Evolutionary conservation across 1,140 invertebrate species (phyloP), one percentile per base, ranked within the genome.

Genomic region (Euwallacea fornicatus): DNA sequence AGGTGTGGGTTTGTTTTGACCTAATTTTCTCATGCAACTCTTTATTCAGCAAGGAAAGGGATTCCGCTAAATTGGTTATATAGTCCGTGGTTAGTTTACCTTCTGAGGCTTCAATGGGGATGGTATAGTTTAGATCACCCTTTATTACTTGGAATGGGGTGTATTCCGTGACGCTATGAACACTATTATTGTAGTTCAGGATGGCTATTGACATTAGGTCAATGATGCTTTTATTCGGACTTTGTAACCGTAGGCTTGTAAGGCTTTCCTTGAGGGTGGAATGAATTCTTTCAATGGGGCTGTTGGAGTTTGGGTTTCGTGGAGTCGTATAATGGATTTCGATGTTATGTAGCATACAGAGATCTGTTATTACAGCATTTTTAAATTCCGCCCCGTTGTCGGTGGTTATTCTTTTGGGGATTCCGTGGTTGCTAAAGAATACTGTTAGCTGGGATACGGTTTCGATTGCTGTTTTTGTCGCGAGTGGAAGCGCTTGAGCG

Each of bases 331-430:
- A 69, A 56, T 76, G 76, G 10, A 69, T 11, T 66, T 76, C 63
- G 9, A 76, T 74, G 10, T 74, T 69, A 53, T 65, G 61, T 50
- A 76, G 42, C 58, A 66, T 10, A 66, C 69, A 71, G 63, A 77
- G 74, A 64, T 77, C 76, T 59, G 62, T 46, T 41, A 77, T 69
- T 11, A 75, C n/a, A 46, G 71, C 43, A 61, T 76, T 76, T 13
- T 75, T 73, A 60, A 77, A 76, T 72, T 76, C 75, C 44, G 56
- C 65, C 7, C 75, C 76, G 41, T 70, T 42, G 61, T 77, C 76
- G 33, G 56, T 50, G 41, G 62, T 53, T n/a, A 77, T 69, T 62
- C 55, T 71, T 50, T 63, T 16, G 7, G 76, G 73, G 8, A 9
- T 63, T 15, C 56, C 63, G 15, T 70, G 56, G 50, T 70, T 67